A percentile compares a stretch with the other conserved stretches of the same genome.
phyloP scores from a whole-genome alignment of 1,140 invertebrate species.

The Macrobrachium nipponense region DNA sequence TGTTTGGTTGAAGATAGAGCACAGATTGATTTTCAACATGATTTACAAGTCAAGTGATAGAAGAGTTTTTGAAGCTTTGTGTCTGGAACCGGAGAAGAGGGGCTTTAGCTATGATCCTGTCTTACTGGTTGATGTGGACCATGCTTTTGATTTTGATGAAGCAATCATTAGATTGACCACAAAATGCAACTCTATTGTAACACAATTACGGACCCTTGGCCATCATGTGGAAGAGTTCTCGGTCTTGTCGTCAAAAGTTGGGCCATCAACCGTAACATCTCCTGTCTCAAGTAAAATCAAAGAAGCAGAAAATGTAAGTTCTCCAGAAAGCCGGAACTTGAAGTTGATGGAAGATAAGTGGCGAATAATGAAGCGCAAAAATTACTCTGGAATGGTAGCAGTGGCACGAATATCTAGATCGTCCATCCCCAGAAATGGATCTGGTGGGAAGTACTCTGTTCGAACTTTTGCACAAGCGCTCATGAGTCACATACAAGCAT shows the following conservation, averaged over 20 bases:
- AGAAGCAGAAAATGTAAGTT: background rate
- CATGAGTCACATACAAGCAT: slow-evolving; percentile 47
- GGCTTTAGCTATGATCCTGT: slow-evolving; percentile 47
- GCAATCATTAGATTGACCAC: slow-evolving; percentile 42
- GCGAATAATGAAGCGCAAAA: slow-evolving; percentile 34
- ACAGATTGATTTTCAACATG: background rate
- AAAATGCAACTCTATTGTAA: slow-evolving; percentile 51
- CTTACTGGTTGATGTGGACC: slow-evolving; percentile 44
- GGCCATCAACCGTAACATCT: background rate
- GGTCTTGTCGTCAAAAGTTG: slow-evolving; percentile 29
- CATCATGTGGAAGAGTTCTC: slow-evolving; percentile 41
- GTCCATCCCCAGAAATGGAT: slow-evolving; percentile 49
- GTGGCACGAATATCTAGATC: slow-evolving; percentile 34
- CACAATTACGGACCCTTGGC: slow-evolving; percentile 33
- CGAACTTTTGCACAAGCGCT: slow-evolving; percentile 22
- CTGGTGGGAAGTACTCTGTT: slow-evolving; percentile 37
- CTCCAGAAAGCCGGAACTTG: slow-evolving; percentile 32
- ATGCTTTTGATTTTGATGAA: slow-evolving; percentile 42
- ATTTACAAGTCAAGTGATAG: slow-evolving; percentile 30
- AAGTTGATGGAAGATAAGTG: slow-evolving; percentile 38
- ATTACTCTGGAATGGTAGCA: slow-evolving; percentile 46
- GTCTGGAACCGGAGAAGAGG: slow-evolving; percentile 24
- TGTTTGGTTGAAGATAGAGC: no score
- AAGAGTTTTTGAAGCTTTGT: slow-evolving; percentile 42
- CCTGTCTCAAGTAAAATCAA: background rate